Conservation (phyloP, 2,113 vertebrate genomes). For the Dipodomys spectabilis region DNA sequence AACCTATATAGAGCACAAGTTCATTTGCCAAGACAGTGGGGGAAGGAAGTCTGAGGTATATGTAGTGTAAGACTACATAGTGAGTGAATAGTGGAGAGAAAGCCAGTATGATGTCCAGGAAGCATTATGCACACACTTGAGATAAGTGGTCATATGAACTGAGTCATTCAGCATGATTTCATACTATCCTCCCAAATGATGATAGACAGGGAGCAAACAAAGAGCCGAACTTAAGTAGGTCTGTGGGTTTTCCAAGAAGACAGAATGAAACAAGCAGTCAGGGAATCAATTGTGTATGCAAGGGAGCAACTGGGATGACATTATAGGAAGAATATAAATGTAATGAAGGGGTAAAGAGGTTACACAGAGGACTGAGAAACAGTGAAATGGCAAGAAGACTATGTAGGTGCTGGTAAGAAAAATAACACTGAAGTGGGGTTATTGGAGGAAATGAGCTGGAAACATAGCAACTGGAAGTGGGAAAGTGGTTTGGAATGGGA, state of each 20-base stretch:
- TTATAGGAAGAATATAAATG: neutral
- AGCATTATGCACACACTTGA: neutral
- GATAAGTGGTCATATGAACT: neutral
- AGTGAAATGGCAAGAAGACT: neutral
- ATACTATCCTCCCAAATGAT: neutral
- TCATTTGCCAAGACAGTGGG: neutral
- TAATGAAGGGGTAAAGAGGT: neutral
- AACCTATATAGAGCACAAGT: too few species aligned
- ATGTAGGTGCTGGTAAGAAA: neutral
- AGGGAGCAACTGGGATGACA: neutral
- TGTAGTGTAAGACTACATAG: neutral
- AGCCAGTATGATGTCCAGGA: neutral
- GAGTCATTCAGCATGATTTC: neutral
- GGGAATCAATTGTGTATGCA: neutral
- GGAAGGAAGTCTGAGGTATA: neutral
- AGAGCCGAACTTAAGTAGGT: neutral
- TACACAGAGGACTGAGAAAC: neutral
- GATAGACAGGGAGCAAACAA: neutral
- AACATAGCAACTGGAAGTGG: neutral
- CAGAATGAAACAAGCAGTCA: neutral
- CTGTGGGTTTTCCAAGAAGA: neutral
- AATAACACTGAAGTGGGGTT: neutral
- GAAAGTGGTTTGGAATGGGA: neutral
- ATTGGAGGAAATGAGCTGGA: neutral
- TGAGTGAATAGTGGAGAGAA: neutral